Evolutionary conservation across 2,797 vertebrate genomes (phyloP), one percentile per base, ranked within the genome.

Genomic region (Orientallactaga sibirica): DNA sequence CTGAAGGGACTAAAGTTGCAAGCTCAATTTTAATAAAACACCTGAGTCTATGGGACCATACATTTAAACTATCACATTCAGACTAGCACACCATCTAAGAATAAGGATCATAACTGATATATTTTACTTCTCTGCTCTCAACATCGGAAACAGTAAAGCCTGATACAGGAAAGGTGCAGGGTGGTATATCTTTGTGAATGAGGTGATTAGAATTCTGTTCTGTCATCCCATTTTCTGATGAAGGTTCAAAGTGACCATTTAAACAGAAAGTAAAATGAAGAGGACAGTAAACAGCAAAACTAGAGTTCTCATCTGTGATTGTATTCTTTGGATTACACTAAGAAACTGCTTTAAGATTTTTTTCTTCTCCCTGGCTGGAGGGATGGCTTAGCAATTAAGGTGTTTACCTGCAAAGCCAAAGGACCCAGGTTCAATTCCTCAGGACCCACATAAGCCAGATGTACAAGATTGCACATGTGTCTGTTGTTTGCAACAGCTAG

Each of bases 201-300:
- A 71, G 70, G 16, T 93, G 37, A 81, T 80, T 92, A 92, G 58
- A 81, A n/a, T 86, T 86, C 93, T 29, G 33, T 16, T 48, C 88
- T 0, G 27, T 90, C 19, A 78, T 78, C 29, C 29, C 43, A 67
- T 85, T 95, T 86, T 93, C 55, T 88, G 18, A 9, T 91, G 24
- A 85, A 88, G 68, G 16, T 83, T 92, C 62, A 62, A 4, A 77
- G 14, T 82, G 43, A 62, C 70, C 81, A 74, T 15, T 70, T 86
- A 67, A 92, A 61, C 85, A 90, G 55, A 78, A 92, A 74, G 76
- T 68, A 89, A 87, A 88, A 92, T 74, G 37, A 94, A 92, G 58
- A 93, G 12, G 11, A 55, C 27, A 92, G 22, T 81, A 86, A 92
- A 90, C 87, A 81, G 70, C n/a, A 94, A 75, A 95, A 87, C 66